Percentiles rank a stretch among this genome's conserved stretches.
Evolutionary conservation across 2,888 invertebrate species (phyloP).

Genomic region (Catocala fraxini): DNA sequence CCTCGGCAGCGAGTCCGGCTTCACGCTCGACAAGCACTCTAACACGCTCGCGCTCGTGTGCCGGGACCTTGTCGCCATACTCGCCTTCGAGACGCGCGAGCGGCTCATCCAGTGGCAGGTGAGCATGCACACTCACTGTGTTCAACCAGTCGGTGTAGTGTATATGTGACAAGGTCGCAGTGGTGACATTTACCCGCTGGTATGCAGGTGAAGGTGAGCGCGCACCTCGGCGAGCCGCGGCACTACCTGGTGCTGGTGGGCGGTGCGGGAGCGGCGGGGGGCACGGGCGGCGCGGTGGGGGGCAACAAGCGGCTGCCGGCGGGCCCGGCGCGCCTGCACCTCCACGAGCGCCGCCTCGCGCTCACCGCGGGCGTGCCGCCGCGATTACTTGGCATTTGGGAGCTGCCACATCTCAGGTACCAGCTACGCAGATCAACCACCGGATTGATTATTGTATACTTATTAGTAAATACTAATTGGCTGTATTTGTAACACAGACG

Average conservation of each 20-base stretch:
- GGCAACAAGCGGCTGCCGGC: constrained; percentile 87
- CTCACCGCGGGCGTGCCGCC: constrained; percentile 94
- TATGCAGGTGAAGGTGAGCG: constrained; percentile 71
- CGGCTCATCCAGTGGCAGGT: constrained; percentile 96
- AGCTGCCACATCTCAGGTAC: constrained; percentile 89
- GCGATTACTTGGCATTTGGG: constrained; percentile 91
- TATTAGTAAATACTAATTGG: too few species aligned
- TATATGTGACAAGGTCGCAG: too few species aligned
- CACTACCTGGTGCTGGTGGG: constrained; percentile 73
- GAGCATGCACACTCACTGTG: not conserved
- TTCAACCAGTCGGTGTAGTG: not conserved
- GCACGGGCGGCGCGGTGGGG: constrained; percentile 86
- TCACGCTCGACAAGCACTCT: constrained; percentile 96
- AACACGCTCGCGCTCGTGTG: constrained; percentile 96
- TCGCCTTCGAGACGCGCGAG: constrained; percentile 96
- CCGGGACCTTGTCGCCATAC: constrained; percentile 93
- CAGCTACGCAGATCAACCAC: too few species aligned
- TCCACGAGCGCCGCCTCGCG: constrained; percentile 93
- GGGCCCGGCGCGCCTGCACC: constrained; percentile 94
- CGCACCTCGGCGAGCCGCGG: constrained; percentile 70
- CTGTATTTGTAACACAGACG: constrained; percentile 79
- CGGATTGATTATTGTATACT: too few species aligned
- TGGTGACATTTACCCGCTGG: not conserved
- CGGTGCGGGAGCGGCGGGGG: constrained; percentile 39
- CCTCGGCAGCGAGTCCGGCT: constrained; percentile 94